Evolutionary conservation across 2,888 invertebrate genomes (phyloP).

Genomic region (Timandra comae): DNA sequence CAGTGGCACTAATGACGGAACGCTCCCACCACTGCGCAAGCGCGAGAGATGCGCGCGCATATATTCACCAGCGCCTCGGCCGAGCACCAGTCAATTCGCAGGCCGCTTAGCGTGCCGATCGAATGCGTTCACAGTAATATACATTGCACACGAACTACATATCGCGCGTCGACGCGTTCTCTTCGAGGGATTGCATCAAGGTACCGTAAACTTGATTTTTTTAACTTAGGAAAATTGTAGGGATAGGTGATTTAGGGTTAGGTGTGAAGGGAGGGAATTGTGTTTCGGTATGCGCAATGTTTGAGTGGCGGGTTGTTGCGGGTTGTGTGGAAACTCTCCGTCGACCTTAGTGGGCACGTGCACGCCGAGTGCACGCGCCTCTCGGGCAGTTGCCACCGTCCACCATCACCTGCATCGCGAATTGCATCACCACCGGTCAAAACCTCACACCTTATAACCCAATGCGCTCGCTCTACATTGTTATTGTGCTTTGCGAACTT

Average conservation of each 20-base stretch:
- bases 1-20: slow-evolving; percentile 26
- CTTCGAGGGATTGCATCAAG: slow-evolving; percentile 32
- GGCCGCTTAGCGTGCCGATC: slow-evolving; percentile 42
- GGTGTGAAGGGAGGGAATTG: slow-evolving; percentile 8
- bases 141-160: slow-evolving; percentile 30
- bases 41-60: slow-evolving; percentile 70
- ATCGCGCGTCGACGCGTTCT: slow-evolving; percentile 32
- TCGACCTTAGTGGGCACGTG: slow-evolving; percentile 38
- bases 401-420: slow-evolving; percentile 41
- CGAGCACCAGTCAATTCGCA: slow-evolving; percentile 61
- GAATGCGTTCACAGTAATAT: slow-evolving; percentile 29
- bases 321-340: slow-evolving; percentile 46
- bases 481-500: slow-evolving; percentile 46
- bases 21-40: slow-evolving; percentile 59
- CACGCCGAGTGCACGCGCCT: slow-evolving; percentile 34
- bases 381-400: too few relatives aligned
- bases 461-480: slow-evolving; percentile 30
- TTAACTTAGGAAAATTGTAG: background rate
- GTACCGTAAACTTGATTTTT: slow-evolving; percentile 29
- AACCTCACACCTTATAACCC: slow-evolving; percentile 24
- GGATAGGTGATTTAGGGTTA: slow-evolving; percentile 2
- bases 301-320: slow-evolving; percentile 20
- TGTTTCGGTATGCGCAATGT: slow-evolving; percentile 24
- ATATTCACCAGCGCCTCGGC: slow-evolving; percentile 52
- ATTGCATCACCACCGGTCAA: slow-evolving; percentile 43